A percentile compares a stretch with the other conserved stretches of the same genome.
phyloP scores from a whole-genome alignment of 2,113 vertebrate species.

The Colinus virginianus region DNA sequence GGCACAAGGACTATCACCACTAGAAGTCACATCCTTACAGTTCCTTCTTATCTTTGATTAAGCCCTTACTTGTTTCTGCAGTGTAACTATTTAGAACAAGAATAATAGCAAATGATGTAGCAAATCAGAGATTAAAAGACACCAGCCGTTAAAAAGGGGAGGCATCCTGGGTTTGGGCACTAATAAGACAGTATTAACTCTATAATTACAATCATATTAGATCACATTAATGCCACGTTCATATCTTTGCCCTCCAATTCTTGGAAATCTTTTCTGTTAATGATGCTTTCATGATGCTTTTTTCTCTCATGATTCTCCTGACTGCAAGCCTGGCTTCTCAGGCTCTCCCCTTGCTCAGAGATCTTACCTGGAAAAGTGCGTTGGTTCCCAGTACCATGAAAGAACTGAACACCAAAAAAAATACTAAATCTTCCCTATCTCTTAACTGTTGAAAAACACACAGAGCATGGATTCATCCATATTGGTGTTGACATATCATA shows the following conservation, averaged over 20 bases:
- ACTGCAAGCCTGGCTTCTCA: background rate
- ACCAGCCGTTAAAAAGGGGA: background rate
- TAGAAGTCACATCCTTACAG: background rate
- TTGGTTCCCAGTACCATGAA: background rate
- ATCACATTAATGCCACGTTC: slow-evolving; percentile 14
- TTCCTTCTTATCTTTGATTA: background rate
- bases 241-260: background rate
- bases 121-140: slow-evolving; percentile 37
- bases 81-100: background rate
- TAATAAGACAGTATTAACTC: slow-evolving; percentile 21
- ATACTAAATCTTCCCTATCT: background rate
- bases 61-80: background rate
- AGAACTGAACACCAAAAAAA: background rate
- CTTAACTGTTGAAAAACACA: slow-evolving; percentile 28
- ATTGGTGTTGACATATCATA: slow-evolving; percentile 36
- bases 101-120: slow-evolving; percentile 33
- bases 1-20: background rate
- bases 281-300: background rate
- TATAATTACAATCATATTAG: slow-evolving; percentile 34
- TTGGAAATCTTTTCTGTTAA: slow-evolving; percentile 36
- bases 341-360: background rate
- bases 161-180: slow-evolving; percentile 13
- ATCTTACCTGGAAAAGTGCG: background rate
- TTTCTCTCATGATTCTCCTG: background rate
- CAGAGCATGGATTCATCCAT: background rate